Evolutionary conservation across 2,797 vertebrate genomes (phyloP).

Genomic region (Zalophus californianus): DNA sequence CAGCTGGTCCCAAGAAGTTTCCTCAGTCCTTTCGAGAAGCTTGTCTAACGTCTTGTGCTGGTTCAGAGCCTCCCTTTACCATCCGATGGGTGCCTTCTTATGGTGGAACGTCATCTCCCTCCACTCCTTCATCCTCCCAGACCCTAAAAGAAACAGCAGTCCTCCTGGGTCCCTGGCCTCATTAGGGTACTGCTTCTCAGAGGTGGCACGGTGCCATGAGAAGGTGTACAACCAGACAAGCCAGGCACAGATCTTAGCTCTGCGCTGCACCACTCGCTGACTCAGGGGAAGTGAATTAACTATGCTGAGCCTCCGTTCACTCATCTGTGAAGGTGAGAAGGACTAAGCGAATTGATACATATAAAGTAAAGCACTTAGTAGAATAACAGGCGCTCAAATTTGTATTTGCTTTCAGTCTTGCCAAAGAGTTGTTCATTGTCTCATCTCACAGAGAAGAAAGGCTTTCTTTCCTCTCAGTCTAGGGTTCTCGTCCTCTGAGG

Average conservation of each 20-base stretch:
- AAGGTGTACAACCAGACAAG: not conserved
- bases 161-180: not conserved
- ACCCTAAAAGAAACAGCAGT: not conserved
- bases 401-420: not conserved
- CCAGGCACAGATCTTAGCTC: not conserved
- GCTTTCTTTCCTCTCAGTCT: not conserved
- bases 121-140: not conserved
- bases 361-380: not conserved
- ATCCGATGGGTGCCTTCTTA: not conserved
- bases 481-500: not conserved
- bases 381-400: not conserved
- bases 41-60: not conserved
- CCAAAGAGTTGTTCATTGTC: not conserved
- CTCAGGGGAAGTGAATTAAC: constrained; percentile 25
- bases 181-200: not conserved
- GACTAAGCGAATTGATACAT: not conserved
- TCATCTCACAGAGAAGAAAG: constrained; percentile 2
- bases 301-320: constrained; percentile 24
- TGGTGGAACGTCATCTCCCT: not conserved
- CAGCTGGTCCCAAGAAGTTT: no score
- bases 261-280: not conserved
- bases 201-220: rapidly evolving
- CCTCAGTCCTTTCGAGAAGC: not conserved
- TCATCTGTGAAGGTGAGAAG: not conserved
- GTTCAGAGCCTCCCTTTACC: not conserved